phyloP scores from a whole-genome alignment of 1,140 invertebrate genomes.

The Leptinotarsa defecta region DNA sequence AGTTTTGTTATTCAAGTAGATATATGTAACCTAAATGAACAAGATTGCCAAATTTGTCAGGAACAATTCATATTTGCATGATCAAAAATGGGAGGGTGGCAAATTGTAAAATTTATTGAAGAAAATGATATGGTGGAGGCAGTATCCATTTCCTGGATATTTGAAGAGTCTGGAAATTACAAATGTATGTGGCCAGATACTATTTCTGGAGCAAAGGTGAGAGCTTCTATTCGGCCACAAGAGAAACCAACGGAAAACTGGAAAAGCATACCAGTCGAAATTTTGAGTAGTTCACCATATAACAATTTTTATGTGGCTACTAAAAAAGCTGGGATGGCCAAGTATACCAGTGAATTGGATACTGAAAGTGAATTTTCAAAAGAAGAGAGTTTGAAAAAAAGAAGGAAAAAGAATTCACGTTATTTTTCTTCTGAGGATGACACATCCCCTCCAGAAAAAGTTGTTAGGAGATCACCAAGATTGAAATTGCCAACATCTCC shows the following conservation, averaged over 20 bases:
- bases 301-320: not conserved
- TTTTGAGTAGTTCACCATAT: constrained; percentile 7
- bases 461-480: too few relatives aligned
- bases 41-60: too few relatives aligned
- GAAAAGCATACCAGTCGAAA: not conserved
- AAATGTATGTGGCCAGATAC: not conserved
- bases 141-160: not conserved
- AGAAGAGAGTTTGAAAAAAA: not conserved
- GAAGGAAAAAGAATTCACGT: not conserved
- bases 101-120: not conserved
- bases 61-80: too few relatives aligned
- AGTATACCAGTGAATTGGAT: not conserved
- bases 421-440: not conserved
- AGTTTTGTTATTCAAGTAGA: too few relatives aligned
- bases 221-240: not conserved
- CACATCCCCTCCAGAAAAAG: not conserved
- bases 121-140: not conserved
- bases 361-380: not conserved
- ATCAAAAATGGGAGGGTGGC: not conserved
- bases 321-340: not conserved
- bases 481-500: too few relatives aligned
- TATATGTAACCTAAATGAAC: too few relatives aligned
- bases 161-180: not conserved
- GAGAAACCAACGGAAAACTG: not conserved
- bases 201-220: not conserved